A percentile compares a stretch with the other conserved stretches of the same genome.
These are phyloP conservation scores for Nymphicus hollandicus DNA, from an alignment of 2,113 vertebrate genomes.

Conservation along the genomic window DNA sequence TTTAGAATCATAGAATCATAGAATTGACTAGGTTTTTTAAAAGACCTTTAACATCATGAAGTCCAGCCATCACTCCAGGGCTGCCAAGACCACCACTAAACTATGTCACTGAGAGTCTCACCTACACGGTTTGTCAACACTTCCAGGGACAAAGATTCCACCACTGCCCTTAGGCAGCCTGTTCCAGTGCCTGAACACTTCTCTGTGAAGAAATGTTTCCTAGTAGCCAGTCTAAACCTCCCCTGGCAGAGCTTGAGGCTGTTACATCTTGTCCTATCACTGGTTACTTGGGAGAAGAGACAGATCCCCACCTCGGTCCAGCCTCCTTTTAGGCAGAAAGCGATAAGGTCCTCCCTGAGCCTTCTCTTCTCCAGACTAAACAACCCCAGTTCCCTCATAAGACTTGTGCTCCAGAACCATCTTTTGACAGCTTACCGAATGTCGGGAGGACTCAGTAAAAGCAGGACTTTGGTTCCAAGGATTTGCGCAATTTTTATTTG, in stretches of 20 bases:
- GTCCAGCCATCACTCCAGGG: neutral
- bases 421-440: neutral
- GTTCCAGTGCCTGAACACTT: neutral
- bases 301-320: neutral
- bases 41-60: neutral
- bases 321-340: neutral
- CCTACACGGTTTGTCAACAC: neutral
- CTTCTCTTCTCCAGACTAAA: neutral
- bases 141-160: neutral
- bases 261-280: neutral
- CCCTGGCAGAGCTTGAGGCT: neutral
- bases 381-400: neutral
- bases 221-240: neutral
- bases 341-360: neutral
- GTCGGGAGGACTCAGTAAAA: neutral
- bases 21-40: neutral
- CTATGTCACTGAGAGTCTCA: neutral
- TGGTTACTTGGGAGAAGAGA: neutral
- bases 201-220: neutral
- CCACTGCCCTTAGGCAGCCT: neutral
- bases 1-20: neutral
- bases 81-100: neutral
- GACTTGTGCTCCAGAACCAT: neutral
- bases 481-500: neutral
- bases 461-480: neutral